A percentile compares a stretch with the other conserved stretches of the same genome.
phyloP scores from a whole-genome alignment of 2,113 vertebrate genomes.

The Monarcha castaneiventris region DNA sequence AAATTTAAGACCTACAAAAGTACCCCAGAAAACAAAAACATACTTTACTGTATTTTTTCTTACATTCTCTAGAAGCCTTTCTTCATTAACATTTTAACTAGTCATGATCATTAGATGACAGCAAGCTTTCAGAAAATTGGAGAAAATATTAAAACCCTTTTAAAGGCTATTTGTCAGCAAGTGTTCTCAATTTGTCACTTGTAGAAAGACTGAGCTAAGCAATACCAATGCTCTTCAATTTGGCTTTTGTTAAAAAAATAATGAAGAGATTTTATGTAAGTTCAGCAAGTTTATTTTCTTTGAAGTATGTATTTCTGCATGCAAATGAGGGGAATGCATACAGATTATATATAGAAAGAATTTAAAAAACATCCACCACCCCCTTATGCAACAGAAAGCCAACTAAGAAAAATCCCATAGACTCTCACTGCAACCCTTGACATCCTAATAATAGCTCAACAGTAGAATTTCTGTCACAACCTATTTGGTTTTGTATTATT shows the following conservation, averaged over 20 bases:
- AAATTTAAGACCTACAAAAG: neutral
- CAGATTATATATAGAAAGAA: neutral
- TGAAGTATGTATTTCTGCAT: conserved; percentile 1
- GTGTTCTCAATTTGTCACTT: neutral
- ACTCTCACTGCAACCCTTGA: neutral
- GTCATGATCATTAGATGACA: neutral
- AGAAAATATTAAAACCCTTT: neutral
- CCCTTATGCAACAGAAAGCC: neutral
- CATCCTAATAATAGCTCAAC: neutral
- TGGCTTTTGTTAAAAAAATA: neutral
- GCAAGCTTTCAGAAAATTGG: neutral
- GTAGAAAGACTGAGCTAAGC: neutral
- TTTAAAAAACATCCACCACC: neutral
- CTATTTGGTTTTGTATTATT: neutral
- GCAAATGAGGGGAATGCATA: neutral
- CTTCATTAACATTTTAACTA: neutral
- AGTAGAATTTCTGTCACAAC: neutral
- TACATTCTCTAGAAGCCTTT: neutral
- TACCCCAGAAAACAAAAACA: neutral
- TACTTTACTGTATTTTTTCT: neutral
- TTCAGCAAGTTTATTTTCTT: conserved; percentile 23
- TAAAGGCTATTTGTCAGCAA: neutral
- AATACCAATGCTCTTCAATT: neutral
- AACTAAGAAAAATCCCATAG: neutral
- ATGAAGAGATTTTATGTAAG: neutral